These are phyloP conservation scores for Loxodonta africana DNA, from an alignment of 2,113 vertebrate species.

Conservation along the genomic window DNA sequence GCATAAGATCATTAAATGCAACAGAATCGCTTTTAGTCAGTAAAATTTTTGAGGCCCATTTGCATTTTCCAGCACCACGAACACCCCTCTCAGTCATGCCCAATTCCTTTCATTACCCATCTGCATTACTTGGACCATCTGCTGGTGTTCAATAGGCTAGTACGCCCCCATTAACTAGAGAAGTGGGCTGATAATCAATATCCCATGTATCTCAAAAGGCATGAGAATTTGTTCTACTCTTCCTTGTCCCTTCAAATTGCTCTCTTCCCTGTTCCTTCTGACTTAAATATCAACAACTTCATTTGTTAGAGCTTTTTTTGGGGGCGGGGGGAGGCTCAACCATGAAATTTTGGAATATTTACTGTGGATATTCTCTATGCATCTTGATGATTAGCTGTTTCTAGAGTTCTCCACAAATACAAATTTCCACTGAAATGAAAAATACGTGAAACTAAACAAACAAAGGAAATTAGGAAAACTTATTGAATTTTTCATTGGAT, in stretches of 20 bases:
- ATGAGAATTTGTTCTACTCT: neutral
- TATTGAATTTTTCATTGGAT: neutral
- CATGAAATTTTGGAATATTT: neutral
- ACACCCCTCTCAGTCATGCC: neutral
- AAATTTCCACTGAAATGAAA: constrained; percentile 46
- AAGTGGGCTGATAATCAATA: neutral
- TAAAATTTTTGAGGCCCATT: constrained; percentile 10
- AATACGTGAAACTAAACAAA: neutral
- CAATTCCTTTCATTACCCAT: constrained; percentile 39
- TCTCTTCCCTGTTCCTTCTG: neutral
- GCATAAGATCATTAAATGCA: neutral
- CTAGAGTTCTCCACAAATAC: neutral
- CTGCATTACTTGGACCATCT: neutral
- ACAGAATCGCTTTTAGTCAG: constrained; percentile 33
- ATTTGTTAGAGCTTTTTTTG: neutral
- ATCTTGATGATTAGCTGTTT: neutral
- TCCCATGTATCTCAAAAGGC: neutral
- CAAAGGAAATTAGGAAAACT: constrained; percentile 21
- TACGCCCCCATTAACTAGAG: constrained; percentile 8
- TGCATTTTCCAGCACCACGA: neutral
- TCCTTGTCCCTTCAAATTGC: neutral
- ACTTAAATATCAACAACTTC: constrained; percentile 32
- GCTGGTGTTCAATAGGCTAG: neutral
- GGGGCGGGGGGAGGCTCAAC: neutral
- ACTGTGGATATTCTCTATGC: neutral